These are phyloP conservation scores for Rambutsinella grinnellia DNA, from an alignment of 2,888 invertebrate genomes.

Conservation along the genomic window DNA sequence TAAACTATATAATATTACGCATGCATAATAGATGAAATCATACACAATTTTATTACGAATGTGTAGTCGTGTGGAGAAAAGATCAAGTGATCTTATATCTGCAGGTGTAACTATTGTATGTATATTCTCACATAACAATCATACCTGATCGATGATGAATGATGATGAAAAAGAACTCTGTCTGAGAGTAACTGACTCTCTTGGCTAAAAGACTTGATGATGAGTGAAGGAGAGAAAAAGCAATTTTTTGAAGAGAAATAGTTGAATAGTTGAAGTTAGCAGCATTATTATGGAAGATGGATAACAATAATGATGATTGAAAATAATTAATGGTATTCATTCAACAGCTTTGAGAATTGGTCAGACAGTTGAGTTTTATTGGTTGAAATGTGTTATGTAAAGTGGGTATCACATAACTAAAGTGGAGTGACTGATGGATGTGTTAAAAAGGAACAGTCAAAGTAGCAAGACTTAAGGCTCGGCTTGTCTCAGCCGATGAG, in stretches of 20 bases:
- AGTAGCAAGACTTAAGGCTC: not conserved
- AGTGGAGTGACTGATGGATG: not conserved
- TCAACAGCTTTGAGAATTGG: conserved; percentile 29
- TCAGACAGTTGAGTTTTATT: conserved; percentile 1
- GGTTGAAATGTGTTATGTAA: not conserved
- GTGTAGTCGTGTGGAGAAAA: not conserved
- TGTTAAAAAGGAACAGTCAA: not conserved
- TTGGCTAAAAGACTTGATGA: not conserved
- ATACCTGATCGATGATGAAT: not conserved
- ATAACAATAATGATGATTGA: conserved; percentile 36
- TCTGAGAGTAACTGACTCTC: not conserved
- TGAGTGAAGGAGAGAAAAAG: not conserved
- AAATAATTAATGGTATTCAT: conserved; percentile 49
- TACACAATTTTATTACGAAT: not conserved
- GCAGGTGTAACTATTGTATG: not conserved
- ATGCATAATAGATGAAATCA: not conserved
- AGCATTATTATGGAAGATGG: conserved; percentile 20
- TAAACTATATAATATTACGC: not conserved
- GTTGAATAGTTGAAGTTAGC: too few species aligned
- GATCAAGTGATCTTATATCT: not conserved
- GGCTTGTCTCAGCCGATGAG: not conserved
- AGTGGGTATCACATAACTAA: not conserved
- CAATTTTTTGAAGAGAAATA: conserved; percentile 7
- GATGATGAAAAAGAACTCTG: not conserved
- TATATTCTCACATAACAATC: not conserved